Evolutionary conservation across 2,888 invertebrate genomes (phyloP).

Genomic region (Cremastinae sp.): DNA sequence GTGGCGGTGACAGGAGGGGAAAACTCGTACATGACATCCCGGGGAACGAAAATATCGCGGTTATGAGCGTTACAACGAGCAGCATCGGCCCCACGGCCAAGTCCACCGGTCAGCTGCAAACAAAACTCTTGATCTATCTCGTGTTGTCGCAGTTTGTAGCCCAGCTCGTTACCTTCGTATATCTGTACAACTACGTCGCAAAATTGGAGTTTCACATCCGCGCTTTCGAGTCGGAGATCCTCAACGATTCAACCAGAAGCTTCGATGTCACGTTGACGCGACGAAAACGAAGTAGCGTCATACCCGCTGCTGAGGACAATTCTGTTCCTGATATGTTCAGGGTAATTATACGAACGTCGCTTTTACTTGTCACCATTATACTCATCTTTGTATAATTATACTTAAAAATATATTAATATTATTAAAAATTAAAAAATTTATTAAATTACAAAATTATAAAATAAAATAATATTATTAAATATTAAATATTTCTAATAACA

Average conservation of each 20-base stretch:
- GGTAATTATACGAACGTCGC: slow-evolving; percentile 71
- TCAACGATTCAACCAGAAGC: slow-evolving; percentile 50
- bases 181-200: slow-evolving; percentile 74
- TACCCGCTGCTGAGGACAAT: slow-evolving; percentile 76
- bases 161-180: slow-evolving; percentile 74
- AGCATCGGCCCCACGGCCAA: slow-evolving; percentile 46
- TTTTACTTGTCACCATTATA: neutral
- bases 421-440: no score
- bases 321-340: slow-evolving; percentile 75
- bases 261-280: slow-evolving; percentile 62
- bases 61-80: slow-evolving; percentile 54
- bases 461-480: no score
- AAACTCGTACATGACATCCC: slow-evolving; percentile 49
- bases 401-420: no score
- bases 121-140: slow-evolving; percentile 71
- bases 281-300: slow-evolving; percentile 73
- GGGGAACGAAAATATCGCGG: slow-evolving; percentile 49
- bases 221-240: slow-evolving; percentile 51
- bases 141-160: slow-evolving; percentile 74
- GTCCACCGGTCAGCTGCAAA: slow-evolving; percentile 65
- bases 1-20: slow-evolving; percentile 15
- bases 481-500: no score
- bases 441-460: no score
- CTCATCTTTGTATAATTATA: no score
- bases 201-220: slow-evolving; percentile 72